Evolutionary conservation across 2,797 vertebrate species (phyloP), one percentile per base, ranked within the genome.

Genomic region (Trematomus bernacchii): DNA sequence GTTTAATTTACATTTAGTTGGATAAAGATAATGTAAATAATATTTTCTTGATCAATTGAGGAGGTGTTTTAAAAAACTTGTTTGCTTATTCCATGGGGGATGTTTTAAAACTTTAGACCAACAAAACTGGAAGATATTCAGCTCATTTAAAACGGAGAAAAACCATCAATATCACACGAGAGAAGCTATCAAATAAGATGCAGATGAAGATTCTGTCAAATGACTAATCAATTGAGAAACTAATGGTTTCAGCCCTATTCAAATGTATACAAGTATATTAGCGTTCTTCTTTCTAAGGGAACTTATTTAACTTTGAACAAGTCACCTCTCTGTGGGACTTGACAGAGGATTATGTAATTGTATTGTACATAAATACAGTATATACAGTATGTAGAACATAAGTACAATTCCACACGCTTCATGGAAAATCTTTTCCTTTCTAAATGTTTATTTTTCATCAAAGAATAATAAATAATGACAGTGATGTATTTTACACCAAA

Each of bases 381-480:
- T 66, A 37, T 46, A 66, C 30, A 77, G 18, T 54, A 46, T 73
- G 44, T 44, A 46, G 18, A 67, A 27, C 42, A 54, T 4, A 64
- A 42, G 40, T 47, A 3, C 11, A 66, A 30, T 6, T 65, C 23
- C 43, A 54, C 7, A 37, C 33, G 27, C 40, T 66, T 71, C 59
- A 55, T 79, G 79, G 58, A 63, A 42, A 82, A 80, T 71, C 68
- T 57, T 30, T 52, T 43, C 21, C 33, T 33, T 48, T 21, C 53
- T 3, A 37, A 66, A 73, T 58, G 68, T 87, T 84, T 80, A 73
- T 78, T 71, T 82, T 66, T 18, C 8, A 42, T 69, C 40, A 62
- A 40, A 53, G 40, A 46, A 48, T 72, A 69, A 69, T 65, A 33
- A 69, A 52, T 54, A 58, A 51, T 71, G 44, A 30, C 3, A 65